phyloP scores from a whole-genome alignment of 2,888 invertebrate genomes.

The Matsumyia berberina region DNA sequence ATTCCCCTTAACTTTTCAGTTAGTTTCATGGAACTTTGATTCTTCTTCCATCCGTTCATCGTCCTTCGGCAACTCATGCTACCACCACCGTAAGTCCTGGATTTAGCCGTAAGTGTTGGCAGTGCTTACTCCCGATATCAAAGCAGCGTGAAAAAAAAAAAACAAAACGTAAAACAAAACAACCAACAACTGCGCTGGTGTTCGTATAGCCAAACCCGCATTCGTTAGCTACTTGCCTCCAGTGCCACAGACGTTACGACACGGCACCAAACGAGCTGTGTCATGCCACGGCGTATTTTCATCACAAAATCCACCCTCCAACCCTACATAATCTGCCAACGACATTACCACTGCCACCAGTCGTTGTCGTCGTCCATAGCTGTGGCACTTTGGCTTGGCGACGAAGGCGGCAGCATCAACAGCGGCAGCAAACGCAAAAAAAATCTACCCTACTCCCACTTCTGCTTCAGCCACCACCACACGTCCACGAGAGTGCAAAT shows the following conservation, averaged over 20 bases:
- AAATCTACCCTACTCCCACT: conserved; percentile 30
- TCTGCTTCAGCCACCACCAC: conserved; percentile 18
- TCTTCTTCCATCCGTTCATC: conserved; percentile 61
- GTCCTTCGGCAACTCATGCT: conserved; percentile 37
- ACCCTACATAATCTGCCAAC: conserved; percentile 74
- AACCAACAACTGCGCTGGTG: conserved; percentile 55
- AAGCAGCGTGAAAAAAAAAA: conserved; percentile 66
- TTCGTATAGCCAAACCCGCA: conserved; percentile 61
- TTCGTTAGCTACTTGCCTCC: conserved; percentile 75
- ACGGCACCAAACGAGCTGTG: conserved; percentile 77
- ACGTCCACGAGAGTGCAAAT: conserved; percentile 71
- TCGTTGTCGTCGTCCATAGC: conserved; percentile 66
- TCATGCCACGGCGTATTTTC: conserved; percentile 77
- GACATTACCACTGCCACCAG: conserved; percentile 75
- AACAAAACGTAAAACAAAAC: conserved; percentile 55
- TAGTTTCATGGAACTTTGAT: conserved; percentile 74
- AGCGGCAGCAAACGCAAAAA: conserved; percentile 51
- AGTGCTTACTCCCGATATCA: conserved; percentile 70
- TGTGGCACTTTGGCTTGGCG: conserved; percentile 72
- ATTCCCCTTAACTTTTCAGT: conserved; percentile 70
- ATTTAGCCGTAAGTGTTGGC: conserved; percentile 73
- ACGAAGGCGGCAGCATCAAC: conserved; percentile 46
- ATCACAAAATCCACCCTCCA: conserved; percentile 71
- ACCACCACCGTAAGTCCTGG: conserved; percentile 62
- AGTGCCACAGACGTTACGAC: conserved; percentile 74